Base-by-base conservation (phyloP, 2,113 vertebrate genomes). In the Asarcornis scutulata region DNA sequence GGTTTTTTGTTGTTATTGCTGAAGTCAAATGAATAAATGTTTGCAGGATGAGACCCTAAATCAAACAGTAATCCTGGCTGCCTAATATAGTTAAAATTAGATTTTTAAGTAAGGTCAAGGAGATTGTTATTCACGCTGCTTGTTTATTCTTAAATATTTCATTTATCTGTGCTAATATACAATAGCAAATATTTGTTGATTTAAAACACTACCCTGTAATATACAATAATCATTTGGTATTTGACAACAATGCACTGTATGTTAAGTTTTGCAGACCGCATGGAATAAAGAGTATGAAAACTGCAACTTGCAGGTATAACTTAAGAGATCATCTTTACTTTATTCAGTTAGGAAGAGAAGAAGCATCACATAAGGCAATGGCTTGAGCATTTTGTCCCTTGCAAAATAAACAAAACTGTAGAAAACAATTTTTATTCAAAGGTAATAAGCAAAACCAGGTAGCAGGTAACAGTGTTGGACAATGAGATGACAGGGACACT, bases 401-500 rank as follows among this genome's bases (percentile, higher is more conserved):
- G 8, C 31, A 62, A 87, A 58, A 8, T 18, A 52, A 72, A 86
- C 58, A 46, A 27, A 32, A 8, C 5, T 73, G 17, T 7, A 53
- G 34, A 73, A 82, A 83, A 27, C 5, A 66, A 5, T 32, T 74
- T 75, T 67, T 69, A 50, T 53, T 91, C 17, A n/a, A 68, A 81
- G 15, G 3, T 15, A 75, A 15, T 3, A 22, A 67, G 27, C 4
- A 59, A 90, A 83, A 72, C 48, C 36, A 2, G 3, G 63, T 10
- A 63, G 23, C 5, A 75, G 12, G 16, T 55, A 63, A 73, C 6
- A 27, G 17, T 11, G 5, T 1, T 27, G 55, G 48, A 67, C 32
- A 60, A 21, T 1, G 31, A 40, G 32, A 36, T 0, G 0, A n/a
- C 0, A 52, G 10, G 17, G 68, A 52, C 20, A 5, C 8, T 48